Percentiles rank a stretch among this genome's conserved stretches.
Conservation (phyloP, 2,888 invertebrate species). For the Eurytoma californica region DNA sequence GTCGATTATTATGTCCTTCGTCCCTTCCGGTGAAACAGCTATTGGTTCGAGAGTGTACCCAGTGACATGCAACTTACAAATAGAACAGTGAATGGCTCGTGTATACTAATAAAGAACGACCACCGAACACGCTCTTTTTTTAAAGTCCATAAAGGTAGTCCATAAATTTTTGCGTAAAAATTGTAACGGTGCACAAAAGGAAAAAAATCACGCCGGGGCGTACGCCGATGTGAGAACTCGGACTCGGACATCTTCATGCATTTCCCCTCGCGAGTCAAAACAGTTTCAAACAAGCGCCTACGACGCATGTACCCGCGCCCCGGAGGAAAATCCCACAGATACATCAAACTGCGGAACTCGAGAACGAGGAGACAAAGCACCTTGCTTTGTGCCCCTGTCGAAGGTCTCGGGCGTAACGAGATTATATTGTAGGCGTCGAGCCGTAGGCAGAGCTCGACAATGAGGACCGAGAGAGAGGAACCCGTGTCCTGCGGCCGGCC, state of each 20-base stretch:
- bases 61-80: slow-evolving; percentile 28
- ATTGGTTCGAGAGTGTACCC: too few relatives aligned
- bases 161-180: slow-evolving; percentile 41
- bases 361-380: slow-evolving; percentile 66
- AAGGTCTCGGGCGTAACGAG: slow-evolving; percentile 69
- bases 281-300: slow-evolving; percentile 62
- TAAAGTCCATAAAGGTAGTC: neutral
- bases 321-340: slow-evolving; percentile 63
- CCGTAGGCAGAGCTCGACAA: neutral
- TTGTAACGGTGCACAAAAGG: too few relatives aligned
- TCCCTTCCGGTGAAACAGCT: slow-evolving; percentile 7
- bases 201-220: slow-evolving; percentile 22
- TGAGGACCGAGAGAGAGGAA: slow-evolving; percentile 35
- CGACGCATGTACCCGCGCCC: slow-evolving; percentile 35
- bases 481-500: slow-evolving; percentile 32
- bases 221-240: neutral
- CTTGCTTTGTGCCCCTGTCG: slow-evolving; percentile 71
- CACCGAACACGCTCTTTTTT: neutral
- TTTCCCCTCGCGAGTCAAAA: slow-evolving; percentile 66
- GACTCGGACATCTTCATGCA: slow-evolving; percentile 63
- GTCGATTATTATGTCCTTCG: neutral
- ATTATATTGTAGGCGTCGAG: slow-evolving; percentile 70
- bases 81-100: slow-evolving; percentile 12
- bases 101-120: slow-evolving; percentile 37
- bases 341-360: slow-evolving; percentile 23